Evolutionary conservation across 2,888 invertebrate species (phyloP).

Genomic region (Agrochola lota): DNA sequence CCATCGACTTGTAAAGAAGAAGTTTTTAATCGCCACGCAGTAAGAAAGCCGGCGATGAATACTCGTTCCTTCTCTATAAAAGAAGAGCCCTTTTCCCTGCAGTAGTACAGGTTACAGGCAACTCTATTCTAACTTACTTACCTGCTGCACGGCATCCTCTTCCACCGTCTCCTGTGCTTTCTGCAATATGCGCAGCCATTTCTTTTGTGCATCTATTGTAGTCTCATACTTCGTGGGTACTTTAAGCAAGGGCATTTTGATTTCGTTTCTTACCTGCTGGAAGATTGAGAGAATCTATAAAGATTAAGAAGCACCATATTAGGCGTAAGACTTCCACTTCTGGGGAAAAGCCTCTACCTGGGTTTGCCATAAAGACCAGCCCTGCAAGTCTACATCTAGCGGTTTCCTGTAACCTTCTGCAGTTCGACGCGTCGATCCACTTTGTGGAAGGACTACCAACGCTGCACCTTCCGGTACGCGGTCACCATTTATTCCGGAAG

Average conservation of each 20-base stretch:
- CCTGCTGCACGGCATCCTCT: slow-evolving; percentile 66
- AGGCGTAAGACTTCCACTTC: neutral
- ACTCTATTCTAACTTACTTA: slow-evolving; percentile 24
- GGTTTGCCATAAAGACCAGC: neutral
- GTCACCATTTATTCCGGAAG: too few species aligned
- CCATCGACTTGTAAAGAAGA: too few species aligned
- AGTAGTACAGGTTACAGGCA: neutral
- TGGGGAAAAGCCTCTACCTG: neutral
- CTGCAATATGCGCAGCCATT: slow-evolving; percentile 66
- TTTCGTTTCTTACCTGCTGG: neutral
- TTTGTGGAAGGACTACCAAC: neutral
- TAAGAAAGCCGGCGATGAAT: too few species aligned
- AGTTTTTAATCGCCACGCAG: too few species aligned
- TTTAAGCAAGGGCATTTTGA: slow-evolving; percentile 51
- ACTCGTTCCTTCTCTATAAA: too few species aligned
- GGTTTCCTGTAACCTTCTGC: neutral
- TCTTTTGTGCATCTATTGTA: slow-evolving; percentile 57
- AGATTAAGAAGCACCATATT: neutral
- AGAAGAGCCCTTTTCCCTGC: too few species aligned
- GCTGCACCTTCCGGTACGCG: neutral
- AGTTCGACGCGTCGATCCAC: neutral
- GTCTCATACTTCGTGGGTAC: slow-evolving; percentile 37
- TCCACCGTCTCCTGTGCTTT: slow-evolving; percentile 56
- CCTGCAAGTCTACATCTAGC: neutral
- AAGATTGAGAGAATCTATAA: neutral